Evolutionary conservation across 2,113 vertebrate genomes (phyloP), one percentile per base, ranked within the genome.

Genomic region (Epinephelus lanceolatus): DNA sequence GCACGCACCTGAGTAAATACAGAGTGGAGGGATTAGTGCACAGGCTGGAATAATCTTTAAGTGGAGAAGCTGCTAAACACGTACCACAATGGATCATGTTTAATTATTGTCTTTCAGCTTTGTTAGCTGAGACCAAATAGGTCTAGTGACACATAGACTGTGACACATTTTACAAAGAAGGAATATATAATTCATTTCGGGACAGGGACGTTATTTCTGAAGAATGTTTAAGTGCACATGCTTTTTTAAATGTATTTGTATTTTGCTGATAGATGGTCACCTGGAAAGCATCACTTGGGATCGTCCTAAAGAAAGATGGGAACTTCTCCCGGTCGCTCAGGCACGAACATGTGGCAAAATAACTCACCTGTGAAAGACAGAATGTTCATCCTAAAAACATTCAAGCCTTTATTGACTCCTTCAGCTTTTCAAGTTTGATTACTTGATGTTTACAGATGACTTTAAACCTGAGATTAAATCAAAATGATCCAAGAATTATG

Each of bases 271-370:
- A 2, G 15, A 70, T 4, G 13, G 17, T 75, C 23, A 76, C 61
- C 74, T 76, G 74, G n/a, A 76, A 76, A 6, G 74, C 51, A 21
- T 76, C 74, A 30, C 74, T 76, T 66, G 74, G 74, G 23, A 76
- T 76, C 5, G 61, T 66, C 23, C 74, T 30, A 30, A 76, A 76
- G 33, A 76, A 76, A 18, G 74, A 76, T 56, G 74, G 74, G 56
- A 55, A 76, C 23, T 13, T 40, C 45, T 66, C 6, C 49, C 73
- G 61, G 10, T 76, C 33, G 65, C 73, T 76, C 49, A 76, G 37
- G 17, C 74, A 76, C 1, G 74, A 66, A 56, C 74, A 76, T 66
- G 74, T 76, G 11, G 74, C 33, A 76, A 66, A 76, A 27, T 76
- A 66, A 66, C 74, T 76, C 23, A 76, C 74, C 74, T 76, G 49